phyloP scores from a whole-genome alignment of 2,888 invertebrate species.

The Drosophila barbarae region DNA sequence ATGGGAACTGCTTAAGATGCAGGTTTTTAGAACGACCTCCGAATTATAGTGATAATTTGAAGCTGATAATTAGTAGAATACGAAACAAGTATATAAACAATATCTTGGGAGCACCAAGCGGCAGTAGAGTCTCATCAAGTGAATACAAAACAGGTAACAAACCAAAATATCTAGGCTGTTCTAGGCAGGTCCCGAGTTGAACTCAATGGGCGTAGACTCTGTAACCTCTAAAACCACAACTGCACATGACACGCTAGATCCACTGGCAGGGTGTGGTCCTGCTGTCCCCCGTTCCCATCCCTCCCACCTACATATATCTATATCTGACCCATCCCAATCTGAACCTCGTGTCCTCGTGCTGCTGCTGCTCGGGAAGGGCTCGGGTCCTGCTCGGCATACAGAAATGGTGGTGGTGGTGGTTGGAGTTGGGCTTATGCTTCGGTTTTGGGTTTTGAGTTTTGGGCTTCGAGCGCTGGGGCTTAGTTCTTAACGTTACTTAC shows the following conservation, averaged over 20 bases:
- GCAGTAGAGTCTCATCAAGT: not conserved
- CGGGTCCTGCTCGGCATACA: conserved; percentile 2
- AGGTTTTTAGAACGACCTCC: not conserved
- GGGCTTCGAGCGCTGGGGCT: conserved; percentile 8
- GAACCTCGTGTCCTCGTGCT: conserved; percentile 14
- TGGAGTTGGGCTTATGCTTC: conserved; percentile 7
- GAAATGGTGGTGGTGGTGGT: not conserved
- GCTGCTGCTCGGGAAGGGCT: conserved; percentile 4
- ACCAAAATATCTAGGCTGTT: not conserved
- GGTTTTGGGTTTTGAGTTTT: conserved; percentile 8
- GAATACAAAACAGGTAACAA: not conserved
- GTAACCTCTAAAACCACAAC: not conserved
- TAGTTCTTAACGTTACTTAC: conserved; percentile 17
- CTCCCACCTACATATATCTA: not conserved
- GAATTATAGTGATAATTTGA: not conserved
- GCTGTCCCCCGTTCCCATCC: not conserved
- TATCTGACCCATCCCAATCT: conserved; percentile 4
- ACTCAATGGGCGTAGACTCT: not conserved
- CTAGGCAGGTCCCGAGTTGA: not conserved
- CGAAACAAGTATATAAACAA: not conserved
- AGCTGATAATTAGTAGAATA: not conserved
- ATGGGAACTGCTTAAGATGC: not conserved
- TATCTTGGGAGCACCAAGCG: not conserved
- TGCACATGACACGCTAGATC: conserved; percentile 18
- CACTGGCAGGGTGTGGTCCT: conserved; percentile 21